phyloP scores from a whole-genome alignment of 2,888 invertebrate genomes.

The Xylophagus ater region DNA sequence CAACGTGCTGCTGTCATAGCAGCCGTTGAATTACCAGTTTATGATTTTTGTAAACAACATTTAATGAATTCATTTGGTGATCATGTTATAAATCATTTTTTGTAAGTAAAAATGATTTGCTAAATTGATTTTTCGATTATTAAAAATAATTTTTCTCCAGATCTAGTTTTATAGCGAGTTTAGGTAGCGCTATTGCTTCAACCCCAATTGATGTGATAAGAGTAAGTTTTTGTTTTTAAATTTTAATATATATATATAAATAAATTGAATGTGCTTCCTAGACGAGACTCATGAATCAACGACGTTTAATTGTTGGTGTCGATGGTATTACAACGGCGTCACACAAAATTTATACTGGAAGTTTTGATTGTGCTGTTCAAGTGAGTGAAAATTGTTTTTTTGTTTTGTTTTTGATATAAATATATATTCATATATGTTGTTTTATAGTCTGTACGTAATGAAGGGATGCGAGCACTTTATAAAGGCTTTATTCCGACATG shows the following conservation, averaged over 20 bases:
- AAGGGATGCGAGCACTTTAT: constrained; percentile 79
- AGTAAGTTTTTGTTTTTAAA: constrained; percentile 43
- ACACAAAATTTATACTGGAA: constrained; percentile 62
- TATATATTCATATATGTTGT: background rate
- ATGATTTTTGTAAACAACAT: constrained; percentile 77
- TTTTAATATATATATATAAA: constrained; percentile 1
- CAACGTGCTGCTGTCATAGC: constrained; percentile 90
- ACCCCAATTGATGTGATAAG: constrained; percentile 89
- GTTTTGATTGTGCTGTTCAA: constrained; percentile 69
- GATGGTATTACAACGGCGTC: constrained; percentile 32
- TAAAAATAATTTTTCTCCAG: constrained; percentile 39
- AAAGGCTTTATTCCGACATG: constrained; percentile 94
- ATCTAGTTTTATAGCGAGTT: constrained; percentile 82
- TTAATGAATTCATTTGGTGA: constrained; percentile 62
- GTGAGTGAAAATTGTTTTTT: constrained; percentile 38
- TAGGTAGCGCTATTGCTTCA: constrained; percentile 86
- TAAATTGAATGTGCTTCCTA: constrained; percentile 31
- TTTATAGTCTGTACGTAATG: constrained; percentile 68
- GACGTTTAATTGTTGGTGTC: constrained; percentile 43
- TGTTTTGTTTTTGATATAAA: background rate
- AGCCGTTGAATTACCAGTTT: constrained; percentile 86
- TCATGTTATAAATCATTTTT: constrained; percentile 72
- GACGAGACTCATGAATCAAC: constrained; percentile 93
- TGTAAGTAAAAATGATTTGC: constrained; percentile 43
- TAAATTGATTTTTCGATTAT: background rate